These are phyloP conservation scores for Harpegnathos saltator DNA, from an alignment of 1,140 invertebrate species.

Conservation along the genomic window DNA sequence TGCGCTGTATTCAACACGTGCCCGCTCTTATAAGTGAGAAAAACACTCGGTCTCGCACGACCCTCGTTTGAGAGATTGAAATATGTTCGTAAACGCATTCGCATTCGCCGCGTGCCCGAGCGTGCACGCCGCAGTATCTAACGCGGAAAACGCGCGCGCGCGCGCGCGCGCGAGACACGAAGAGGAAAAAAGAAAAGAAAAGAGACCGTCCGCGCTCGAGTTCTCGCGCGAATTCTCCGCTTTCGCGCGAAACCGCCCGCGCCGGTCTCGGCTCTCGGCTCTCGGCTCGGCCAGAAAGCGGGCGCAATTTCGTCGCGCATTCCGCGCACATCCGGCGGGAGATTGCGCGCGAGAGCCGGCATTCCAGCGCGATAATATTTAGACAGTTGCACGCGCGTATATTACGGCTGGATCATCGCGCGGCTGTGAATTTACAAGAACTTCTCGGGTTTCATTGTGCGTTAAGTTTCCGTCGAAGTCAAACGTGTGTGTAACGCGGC, in stretches of 20 bases:
- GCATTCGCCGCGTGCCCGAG: background rate
- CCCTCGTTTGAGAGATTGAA: background rate
- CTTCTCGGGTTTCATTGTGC: constrained; percentile 57
- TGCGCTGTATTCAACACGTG: constrained; percentile 66
- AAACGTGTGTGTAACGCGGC: constrained; percentile 40
- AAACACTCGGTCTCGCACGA: constrained; percentile 1
- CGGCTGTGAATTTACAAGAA: constrained; percentile 22
- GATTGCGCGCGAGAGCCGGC: background rate
- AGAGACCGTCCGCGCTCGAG: background rate
- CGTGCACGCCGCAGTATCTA: background rate
- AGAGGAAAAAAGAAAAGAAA: no score
- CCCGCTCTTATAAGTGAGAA: constrained; percentile 44
- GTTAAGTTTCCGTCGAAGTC: constrained; percentile 57
- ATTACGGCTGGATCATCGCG: background rate
- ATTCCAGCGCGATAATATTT: constrained; percentile 26
- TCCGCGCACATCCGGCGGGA: background rate
- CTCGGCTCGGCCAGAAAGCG: background rate
- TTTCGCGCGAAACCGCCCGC: no score
- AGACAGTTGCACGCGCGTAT: background rate
- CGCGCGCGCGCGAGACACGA: no score
- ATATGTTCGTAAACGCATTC: constrained; percentile 1
- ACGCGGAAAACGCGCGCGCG: no score
- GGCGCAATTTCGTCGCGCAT: background rate
- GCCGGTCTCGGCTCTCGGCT: no score
- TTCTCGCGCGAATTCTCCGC: no score